Evolutionary conservation across 2,888 invertebrate species (phyloP).

Genomic region (Loripinus fragilis): DNA sequence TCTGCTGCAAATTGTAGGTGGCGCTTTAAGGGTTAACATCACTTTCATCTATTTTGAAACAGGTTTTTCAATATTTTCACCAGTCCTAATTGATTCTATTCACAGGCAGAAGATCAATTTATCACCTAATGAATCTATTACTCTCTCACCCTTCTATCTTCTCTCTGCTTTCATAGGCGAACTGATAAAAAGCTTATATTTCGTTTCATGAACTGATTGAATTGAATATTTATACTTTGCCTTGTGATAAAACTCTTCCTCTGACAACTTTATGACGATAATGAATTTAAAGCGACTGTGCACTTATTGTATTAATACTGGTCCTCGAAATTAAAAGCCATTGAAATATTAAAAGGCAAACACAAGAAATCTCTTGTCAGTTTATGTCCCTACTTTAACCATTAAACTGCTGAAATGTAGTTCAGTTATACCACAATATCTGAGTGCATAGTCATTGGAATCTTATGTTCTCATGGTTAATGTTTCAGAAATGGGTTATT

Average conservation of each 20-base stretch:
- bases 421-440: no score
- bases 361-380: no score
- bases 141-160: not conserved
- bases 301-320: not conserved
- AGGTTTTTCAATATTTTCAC: slow-evolving; percentile 15
- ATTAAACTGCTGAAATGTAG: no score
- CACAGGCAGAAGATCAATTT: slow-evolving; percentile 4
- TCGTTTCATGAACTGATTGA: slow-evolving; percentile 11
- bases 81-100: slow-evolving; percentile 7
- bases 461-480: no score
- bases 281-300: slow-evolving; percentile 4
- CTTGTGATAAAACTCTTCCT: not conserved
- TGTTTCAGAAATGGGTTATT: no score
- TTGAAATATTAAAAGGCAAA: no score
- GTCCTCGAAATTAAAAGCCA: no score
- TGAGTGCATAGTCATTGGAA: no score
- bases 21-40: not conserved
- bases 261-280: not conserved
- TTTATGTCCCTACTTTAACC: no score
- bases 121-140: slow-evolving; percentile 15
- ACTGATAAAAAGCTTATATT: slow-evolving; percentile 4
- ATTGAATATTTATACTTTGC: slow-evolving; percentile 9
- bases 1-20: no score
- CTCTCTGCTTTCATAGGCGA: slow-evolving; percentile 2
- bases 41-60: slow-evolving; percentile 4